Conservation (phyloP, 30 jellyfish, hydroid and myxozoan genomes). For the Chironex yamaguchii region DNA sequence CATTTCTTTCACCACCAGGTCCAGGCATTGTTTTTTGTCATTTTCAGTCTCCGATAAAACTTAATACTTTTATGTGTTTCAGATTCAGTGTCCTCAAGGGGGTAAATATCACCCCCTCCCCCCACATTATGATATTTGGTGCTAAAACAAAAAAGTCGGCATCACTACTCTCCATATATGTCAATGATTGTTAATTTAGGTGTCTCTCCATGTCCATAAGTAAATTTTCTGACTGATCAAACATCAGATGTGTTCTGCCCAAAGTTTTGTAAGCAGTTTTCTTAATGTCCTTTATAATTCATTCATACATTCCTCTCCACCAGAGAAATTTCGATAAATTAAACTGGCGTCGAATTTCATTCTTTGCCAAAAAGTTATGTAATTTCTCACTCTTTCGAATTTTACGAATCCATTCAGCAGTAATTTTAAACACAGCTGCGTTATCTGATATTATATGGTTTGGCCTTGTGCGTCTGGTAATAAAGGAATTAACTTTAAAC, state of each 20-base stretch:
- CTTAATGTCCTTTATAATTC: constrained; percentile 19
- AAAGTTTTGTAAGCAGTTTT: constrained; percentile 30
- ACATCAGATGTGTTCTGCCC: constrained; percentile 18
- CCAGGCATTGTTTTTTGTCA: constrained; percentile 45
- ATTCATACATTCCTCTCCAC: not conserved
- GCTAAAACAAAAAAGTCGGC: constrained; percentile 59
- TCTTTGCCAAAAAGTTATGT: constrained; percentile 25
- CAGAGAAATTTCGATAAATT: not conserved
- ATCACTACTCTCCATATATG: constrained; percentile 48
- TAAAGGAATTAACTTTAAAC: constrained; percentile 35
- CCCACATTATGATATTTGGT: constrained; percentile 58
- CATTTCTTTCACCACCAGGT: constrained; percentile 40
- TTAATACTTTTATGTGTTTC: constrained; percentile 22
- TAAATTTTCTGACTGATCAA: constrained; percentile 41
- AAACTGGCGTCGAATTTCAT: not conserved
- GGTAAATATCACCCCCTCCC: constrained; percentile 39
- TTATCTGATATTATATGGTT: constrained; percentile 20
- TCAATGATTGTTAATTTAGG: constrained; percentile 28
- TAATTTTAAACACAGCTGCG: constrained; percentile 21
- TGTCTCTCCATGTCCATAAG: constrained; percentile 53
- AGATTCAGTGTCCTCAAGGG: constrained; percentile 32
- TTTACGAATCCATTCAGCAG: constrained; percentile 50
- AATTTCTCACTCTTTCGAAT: constrained; percentile 36
- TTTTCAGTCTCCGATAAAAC: constrained; percentile 32
- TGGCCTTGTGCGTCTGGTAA: constrained; percentile 42